phyloP scores from a whole-genome alignment of 1,140 invertebrate genomes.

The Drosophila simulans region DNA sequence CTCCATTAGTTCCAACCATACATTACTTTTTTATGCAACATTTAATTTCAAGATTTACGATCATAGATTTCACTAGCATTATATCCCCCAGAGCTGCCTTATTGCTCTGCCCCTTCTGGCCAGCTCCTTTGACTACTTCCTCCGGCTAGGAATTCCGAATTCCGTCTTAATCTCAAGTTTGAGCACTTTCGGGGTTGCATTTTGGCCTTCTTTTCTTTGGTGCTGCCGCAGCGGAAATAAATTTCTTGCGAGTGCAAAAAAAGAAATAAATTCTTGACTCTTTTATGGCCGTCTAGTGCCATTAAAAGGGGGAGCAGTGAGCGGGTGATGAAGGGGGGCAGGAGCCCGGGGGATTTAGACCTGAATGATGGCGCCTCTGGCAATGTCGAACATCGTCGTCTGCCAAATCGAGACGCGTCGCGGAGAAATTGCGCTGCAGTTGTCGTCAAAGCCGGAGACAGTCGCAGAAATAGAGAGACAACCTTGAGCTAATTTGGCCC shows the following conservation, averaged over 20 bases:
- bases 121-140: slow-evolving; percentile 20
- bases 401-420: slow-evolving; percentile 61
- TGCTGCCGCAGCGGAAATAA: slow-evolving; percentile 67
- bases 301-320: slow-evolving; percentile 47
- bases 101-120: slow-evolving; percentile 12
- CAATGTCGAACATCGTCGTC: slow-evolving; percentile 40
- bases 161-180: slow-evolving; percentile 38
- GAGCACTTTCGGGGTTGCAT: slow-evolving; percentile 43
- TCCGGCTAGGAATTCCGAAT: slow-evolving; percentile 17
- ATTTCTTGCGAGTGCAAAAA: slow-evolving; percentile 48
- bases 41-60: slow-evolving; percentile 32
- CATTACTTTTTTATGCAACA: slow-evolving; percentile 9
- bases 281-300: slow-evolving; percentile 77
- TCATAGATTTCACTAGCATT: slow-evolving; percentile 20
- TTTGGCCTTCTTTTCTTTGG: slow-evolving; percentile 26
- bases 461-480: slow-evolving; percentile 53
- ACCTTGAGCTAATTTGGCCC: slow-evolving; percentile 80
- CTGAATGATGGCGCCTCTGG: slow-evolving; percentile 64
- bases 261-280: slow-evolving; percentile 69
- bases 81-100: slow-evolving; percentile 18
- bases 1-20: neutral
- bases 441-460: slow-evolving; percentile 47
- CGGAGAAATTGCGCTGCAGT: slow-evolving; percentile 71
- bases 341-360: slow-evolving; percentile 50
- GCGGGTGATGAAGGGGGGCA: neutral